These are phyloP conservation scores for Rhagologus leucostigma DNA, from an alignment of 2,113 vertebrate species.

Conservation along the genomic window DNA sequence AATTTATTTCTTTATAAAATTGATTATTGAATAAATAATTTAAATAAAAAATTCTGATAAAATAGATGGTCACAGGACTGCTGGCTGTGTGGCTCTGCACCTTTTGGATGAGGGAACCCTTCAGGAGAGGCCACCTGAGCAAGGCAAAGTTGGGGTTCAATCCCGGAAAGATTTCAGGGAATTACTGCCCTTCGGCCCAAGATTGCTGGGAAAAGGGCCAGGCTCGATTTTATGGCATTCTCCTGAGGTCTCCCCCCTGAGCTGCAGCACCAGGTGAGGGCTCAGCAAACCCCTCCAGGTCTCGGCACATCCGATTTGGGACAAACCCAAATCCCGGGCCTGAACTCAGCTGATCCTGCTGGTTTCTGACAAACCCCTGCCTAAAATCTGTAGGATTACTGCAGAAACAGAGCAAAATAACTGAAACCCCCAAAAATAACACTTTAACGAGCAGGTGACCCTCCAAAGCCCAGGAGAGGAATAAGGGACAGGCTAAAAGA, in stretches of 20 bases:
- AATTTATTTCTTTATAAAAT: too few species aligned
- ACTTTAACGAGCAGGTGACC: background rate
- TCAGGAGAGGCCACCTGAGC: background rate
- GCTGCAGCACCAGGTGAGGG: background rate
- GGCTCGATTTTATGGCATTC: background rate
- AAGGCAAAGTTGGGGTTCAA: background rate
- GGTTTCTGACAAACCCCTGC: background rate
- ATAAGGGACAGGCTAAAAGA: background rate
- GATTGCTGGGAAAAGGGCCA: background rate
- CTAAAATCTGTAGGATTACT: background rate
- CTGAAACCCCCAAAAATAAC: background rate
- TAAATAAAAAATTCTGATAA: too few species aligned
- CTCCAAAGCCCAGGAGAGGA: background rate
- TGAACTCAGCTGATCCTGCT: background rate
- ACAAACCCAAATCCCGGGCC: background rate
- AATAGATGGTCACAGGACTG: fast-evolving
- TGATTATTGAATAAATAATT: too few species aligned
- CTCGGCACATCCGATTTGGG: fast-evolving
- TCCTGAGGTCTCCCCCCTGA: background rate
- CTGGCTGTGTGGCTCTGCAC: fast-evolving
- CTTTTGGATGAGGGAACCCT: background rate
- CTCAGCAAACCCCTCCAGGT: background rate
- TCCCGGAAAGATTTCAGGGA: background rate
- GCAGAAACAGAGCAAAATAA: background rate
- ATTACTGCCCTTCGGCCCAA: background rate